Conservation (phyloP, 2,113 vertebrate genomes). For the Zapus hudsonius region DNA sequence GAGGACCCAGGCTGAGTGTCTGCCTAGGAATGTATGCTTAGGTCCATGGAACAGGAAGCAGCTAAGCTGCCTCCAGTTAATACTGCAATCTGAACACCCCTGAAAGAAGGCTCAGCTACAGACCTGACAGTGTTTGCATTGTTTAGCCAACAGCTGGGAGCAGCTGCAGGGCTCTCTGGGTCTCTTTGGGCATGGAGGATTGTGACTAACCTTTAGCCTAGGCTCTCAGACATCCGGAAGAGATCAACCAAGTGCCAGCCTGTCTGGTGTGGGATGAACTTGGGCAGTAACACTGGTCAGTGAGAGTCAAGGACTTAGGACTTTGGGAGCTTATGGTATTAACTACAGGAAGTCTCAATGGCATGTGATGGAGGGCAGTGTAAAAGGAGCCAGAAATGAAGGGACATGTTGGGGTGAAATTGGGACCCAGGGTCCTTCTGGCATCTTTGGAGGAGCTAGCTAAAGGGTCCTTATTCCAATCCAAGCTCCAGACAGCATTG, state of each 20-base stretch:
- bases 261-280: slow-evolving; percentile 29
- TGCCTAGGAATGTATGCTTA: slow-evolving; percentile 12
- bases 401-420: neutral
- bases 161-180: slow-evolving; percentile 64
- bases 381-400: neutral
- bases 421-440: neutral
- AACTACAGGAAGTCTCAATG: neutral
- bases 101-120: slow-evolving; percentile 13
- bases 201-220: slow-evolving; percentile 29
- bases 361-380: neutral
- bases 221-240: slow-evolving; percentile 55
- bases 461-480: neutral
- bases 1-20: neutral
- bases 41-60: slow-evolving; percentile 56
- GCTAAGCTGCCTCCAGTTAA: slow-evolving; percentile 67
- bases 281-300: neutral
- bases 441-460: neutral
- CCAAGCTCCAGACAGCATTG: neutral
- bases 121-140: slow-evolving; percentile 68
- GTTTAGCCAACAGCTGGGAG: slow-evolving; percentile 72
- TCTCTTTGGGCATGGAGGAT: slow-evolving; percentile 4
- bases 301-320: neutral
- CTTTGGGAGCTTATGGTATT: neutral
- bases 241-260: slow-evolving; percentile 57
- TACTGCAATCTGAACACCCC: slow-evolving; percentile 61